Conservation (phyloP, 2,113 vertebrate genomes). For the Myotis lucifugus region DNA sequence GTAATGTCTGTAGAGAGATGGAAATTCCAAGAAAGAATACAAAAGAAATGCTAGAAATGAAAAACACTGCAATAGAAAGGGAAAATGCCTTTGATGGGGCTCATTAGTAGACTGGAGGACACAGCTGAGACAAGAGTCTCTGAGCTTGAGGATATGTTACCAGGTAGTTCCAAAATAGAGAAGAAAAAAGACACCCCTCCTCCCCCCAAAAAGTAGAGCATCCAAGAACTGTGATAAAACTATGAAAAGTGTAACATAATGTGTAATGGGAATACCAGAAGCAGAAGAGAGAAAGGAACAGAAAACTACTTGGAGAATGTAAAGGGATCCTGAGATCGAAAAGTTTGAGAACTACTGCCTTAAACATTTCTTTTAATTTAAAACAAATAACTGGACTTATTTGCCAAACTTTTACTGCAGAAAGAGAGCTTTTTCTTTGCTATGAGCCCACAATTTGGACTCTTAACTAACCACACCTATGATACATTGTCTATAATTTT, state of each 20-base stretch:
- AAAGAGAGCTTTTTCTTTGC: background rate
- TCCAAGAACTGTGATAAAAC: background rate
- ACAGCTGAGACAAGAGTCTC: background rate
- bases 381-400: background rate
- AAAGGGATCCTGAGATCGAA: background rate
- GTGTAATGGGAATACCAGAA: background rate
- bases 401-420: background rate
- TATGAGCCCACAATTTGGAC: background rate
- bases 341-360: background rate
- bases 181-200: background rate
- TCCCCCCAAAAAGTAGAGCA: background rate
- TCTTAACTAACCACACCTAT: background rate
- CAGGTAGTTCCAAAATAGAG: background rate
- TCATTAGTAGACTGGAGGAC: background rate
- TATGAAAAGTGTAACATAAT: background rate
- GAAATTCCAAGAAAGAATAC: background rate
- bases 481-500: background rate
- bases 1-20: background rate
- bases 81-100: background rate
- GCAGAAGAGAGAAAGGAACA: background rate
- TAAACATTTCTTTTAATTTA: background rate
- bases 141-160: background rate
- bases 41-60: background rate
- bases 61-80: background rate
- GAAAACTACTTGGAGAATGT: background rate